These are phyloP conservation scores for Pseudocheirus occidentalis DNA, from an alignment of 2,797 vertebrate genomes.

Conservation along the genomic window DNA sequence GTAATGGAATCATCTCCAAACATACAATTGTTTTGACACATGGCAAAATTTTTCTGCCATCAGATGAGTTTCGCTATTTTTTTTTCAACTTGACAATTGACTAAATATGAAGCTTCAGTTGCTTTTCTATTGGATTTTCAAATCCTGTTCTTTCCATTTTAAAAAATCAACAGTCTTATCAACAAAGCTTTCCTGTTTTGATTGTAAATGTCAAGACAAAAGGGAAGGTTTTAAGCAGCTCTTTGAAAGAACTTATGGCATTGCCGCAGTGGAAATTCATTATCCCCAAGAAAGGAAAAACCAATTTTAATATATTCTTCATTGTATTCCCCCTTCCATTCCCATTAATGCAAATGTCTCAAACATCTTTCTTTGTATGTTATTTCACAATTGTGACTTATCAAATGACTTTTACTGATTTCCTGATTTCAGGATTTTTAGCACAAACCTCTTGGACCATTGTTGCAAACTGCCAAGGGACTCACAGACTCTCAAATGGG, in stretches of 20 bases:
- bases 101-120: not conserved
- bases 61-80: not conserved
- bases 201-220: not conserved
- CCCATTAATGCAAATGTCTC: not conserved
- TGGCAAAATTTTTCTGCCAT: not conserved
- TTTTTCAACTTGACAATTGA: not conserved
- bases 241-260: not conserved
- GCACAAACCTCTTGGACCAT: not conserved
- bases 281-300: not conserved
- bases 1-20: not conserved
- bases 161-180: not conserved
- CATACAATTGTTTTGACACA: not conserved
- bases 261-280: not conserved
- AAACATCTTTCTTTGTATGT: not conserved
- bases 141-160: not conserved
- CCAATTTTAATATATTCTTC: not conserved
- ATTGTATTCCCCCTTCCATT: not conserved
- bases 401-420: not conserved
- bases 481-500: not conserved
- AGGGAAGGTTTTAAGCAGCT: not conserved
- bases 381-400: not conserved
- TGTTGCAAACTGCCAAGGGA: not conserved
- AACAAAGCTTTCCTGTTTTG: not conserved
- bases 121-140: no score
- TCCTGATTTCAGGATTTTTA: not conserved